These are phyloP conservation scores for Leuciscus waleckii DNA, from an alignment of 2,797 vertebrate genomes.

Conservation along the genomic window DNA sequence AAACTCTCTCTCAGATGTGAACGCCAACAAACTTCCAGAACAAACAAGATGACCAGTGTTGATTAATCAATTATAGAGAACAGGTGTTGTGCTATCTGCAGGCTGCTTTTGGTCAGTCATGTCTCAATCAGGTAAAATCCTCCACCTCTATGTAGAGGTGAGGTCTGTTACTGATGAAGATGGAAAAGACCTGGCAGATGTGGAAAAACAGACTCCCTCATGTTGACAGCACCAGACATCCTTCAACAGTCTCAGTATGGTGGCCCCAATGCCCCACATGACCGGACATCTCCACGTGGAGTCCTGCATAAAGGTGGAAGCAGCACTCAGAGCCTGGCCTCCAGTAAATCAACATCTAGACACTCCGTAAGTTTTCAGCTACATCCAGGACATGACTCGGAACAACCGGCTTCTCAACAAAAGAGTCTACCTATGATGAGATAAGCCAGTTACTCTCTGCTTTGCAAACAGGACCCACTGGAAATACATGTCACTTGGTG, in stretches of 20 bases:
- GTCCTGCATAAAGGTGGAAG: constrained; percentile 53
- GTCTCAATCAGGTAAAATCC: constrained; percentile 86
- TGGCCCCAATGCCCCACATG: constrained; percentile 52
- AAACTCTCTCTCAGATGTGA: background rate
- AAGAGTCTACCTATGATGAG: constrained; percentile 65
- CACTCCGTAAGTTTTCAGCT: constrained; percentile 74
- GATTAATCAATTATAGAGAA: constrained; percentile 8
- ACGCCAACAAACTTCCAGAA: background rate
- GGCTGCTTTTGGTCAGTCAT: constrained; percentile 68
- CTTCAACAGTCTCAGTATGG: constrained; percentile 69
- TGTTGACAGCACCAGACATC: constrained; percentile 73
- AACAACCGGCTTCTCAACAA: constrained; percentile 52
- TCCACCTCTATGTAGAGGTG: constrained; percentile 87
- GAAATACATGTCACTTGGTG: constrained; percentile 65
- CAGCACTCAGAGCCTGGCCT: constrained; percentile 57
- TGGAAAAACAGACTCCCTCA: constrained; percentile 53
- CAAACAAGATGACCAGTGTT: constrained; percentile 21
- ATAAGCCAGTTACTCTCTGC: constrained; percentile 69
- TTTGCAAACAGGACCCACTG: constrained; percentile 68
- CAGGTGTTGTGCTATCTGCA: background rate
- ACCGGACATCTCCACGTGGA: constrained; percentile 45
- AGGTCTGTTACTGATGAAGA: constrained; percentile 75
- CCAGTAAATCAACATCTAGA: constrained; percentile 68
- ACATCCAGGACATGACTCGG: constrained; percentile 56
- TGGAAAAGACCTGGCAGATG: constrained; percentile 70